Conservation (phyloP, 2,797 vertebrate species). For the Hephaestus fuliginosus region DNA sequence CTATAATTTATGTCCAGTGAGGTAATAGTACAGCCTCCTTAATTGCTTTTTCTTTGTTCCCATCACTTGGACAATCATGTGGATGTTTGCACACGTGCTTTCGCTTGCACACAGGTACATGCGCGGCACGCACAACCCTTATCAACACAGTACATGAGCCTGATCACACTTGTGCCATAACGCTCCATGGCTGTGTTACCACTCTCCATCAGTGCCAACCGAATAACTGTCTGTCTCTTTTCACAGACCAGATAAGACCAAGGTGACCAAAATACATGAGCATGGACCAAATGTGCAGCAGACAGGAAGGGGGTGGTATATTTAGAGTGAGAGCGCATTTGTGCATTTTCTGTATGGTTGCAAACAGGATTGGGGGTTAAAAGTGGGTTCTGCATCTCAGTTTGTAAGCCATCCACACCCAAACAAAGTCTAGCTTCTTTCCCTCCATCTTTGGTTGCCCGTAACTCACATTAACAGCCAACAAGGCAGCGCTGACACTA, state of each 20-base stretch:
- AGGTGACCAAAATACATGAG: slow-evolving; percentile 34
- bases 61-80: background rate
- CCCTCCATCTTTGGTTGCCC: slow-evolving; percentile 35
- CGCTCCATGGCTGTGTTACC: background rate
- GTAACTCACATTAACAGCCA: slow-evolving; percentile 60
- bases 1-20: background rate
- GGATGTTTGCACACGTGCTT: background rate
- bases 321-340: slow-evolving; percentile 29
- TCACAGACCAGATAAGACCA: slow-evolving; percentile 34
- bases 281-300: slow-evolving; percentile 5
- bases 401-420: slow-evolving; percentile 16
- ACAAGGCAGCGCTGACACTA: slow-evolving; percentile 58
- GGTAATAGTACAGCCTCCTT: too few relatives aligned
- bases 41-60: slow-evolving; percentile 8
- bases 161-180: slow-evolving; percentile 2
- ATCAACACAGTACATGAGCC: slow-evolving; percentile 20
- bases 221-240: slow-evolving; percentile 24
- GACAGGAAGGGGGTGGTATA: slow-evolving; percentile 4
- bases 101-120: background rate
- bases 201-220: slow-evolving; percentile 13
- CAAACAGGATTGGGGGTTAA: slow-evolving; percentile 16
- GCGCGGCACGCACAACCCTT: background rate
- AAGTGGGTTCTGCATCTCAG: slow-evolving; percentile 41
- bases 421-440: slow-evolving; percentile 38
- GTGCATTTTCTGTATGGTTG: slow-evolving; percentile 11